These are phyloP conservation scores for Phylloscopus whistleri DNA, from an alignment of 2,113 vertebrate genomes.

Conservation along the genomic window DNA sequence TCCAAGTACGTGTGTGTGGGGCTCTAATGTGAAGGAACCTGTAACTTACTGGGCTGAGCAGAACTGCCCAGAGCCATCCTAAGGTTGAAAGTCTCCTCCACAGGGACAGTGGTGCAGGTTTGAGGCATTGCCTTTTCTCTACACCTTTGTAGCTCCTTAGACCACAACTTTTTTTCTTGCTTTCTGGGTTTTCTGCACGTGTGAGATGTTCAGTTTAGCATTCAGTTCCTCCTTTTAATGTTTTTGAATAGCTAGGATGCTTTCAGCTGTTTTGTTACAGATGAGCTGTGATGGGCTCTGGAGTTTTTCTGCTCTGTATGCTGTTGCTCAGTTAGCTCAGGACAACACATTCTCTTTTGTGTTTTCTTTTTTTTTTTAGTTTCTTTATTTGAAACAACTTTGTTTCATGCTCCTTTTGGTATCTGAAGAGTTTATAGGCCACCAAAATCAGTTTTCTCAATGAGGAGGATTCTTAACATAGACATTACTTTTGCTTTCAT, in stretches of 20 bases:
- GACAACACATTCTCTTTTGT: neutral
- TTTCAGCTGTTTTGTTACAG: neutral
- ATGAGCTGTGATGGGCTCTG: neutral
- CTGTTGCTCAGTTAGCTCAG: neutral
- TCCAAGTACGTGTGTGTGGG: neutral
- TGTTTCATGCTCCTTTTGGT: neutral
- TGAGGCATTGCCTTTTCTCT: neutral
- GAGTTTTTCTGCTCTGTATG: neutral
- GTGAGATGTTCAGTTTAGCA: neutral
- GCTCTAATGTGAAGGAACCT: neutral
- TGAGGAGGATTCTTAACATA: neutral
- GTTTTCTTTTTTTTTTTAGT: neutral
- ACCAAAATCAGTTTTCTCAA: neutral
- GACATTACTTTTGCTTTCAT: neutral
- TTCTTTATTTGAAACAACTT: neutral
- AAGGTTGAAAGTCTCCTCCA: neutral
- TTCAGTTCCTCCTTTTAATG: neutral
- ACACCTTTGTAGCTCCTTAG: neutral
- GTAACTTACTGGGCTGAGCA: neutral
- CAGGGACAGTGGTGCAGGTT: accelerated
- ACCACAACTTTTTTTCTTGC: neutral
- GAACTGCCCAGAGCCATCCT: neutral
- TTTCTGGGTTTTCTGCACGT: neutral
- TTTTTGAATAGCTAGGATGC: neutral
- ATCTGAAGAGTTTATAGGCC: neutral